phyloP scores from a whole-genome alignment of 2,113 vertebrate genomes.

The Apaloderma vittatum region DNA sequence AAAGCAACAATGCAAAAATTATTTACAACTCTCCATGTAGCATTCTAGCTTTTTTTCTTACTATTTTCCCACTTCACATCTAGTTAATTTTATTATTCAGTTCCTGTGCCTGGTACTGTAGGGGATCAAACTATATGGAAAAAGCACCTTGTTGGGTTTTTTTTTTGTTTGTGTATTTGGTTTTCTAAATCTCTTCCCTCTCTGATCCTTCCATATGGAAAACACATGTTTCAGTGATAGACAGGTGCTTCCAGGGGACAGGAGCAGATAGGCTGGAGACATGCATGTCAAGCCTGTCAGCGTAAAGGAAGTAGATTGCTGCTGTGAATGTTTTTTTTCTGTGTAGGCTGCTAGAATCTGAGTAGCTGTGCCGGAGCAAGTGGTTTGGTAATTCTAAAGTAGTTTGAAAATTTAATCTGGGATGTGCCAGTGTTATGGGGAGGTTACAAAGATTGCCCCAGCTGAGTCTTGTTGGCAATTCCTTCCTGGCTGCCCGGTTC shows the following conservation, averaged over 20 bases:
- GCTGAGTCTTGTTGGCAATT: not conserved
- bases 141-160: not conserved
- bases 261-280: not conserved
- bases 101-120: not conserved
- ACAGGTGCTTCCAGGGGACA: not conserved
- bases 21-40: not conserved
- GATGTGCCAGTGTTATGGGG: not conserved
- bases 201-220: not conserved
- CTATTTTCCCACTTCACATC: not conserved
- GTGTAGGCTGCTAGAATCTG: not conserved
- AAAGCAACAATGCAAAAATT: not conserved
- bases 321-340: fast-evolving
- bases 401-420: not conserved
- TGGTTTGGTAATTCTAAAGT: not conserved
- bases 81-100: not conserved
- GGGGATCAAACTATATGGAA: not conserved
- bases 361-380: not conserved
- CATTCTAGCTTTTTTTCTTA: not conserved
- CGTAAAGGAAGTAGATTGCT: not conserved
- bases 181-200: too few species aligned
- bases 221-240: not conserved
- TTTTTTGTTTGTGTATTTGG: too few species aligned
- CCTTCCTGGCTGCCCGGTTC: not conserved
- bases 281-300: not conserved
- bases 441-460: not conserved